Conservation (phyloP, 1,140 invertebrate genomes). For the Dendrolimus punctatus region DNA sequence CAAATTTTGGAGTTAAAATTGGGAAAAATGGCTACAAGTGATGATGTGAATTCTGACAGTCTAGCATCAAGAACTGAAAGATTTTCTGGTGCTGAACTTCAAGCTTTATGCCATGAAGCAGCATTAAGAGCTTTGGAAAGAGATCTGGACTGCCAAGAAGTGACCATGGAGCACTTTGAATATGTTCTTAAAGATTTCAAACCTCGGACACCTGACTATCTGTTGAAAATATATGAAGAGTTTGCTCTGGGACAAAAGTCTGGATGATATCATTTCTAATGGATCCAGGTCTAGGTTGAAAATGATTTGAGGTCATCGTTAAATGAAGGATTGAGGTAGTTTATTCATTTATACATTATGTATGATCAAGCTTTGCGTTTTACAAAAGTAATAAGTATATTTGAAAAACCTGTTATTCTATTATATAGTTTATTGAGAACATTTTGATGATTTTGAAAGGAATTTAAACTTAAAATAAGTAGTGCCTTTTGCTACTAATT, state of each 20-base stretch:
- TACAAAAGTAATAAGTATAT: no score
- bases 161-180: conserved; percentile 53
- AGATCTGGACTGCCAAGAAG: conserved; percentile 43
- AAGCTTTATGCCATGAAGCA: conserved; percentile 81
- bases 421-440: no score
- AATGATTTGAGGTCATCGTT: no score
- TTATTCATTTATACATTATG: no score
- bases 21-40: conserved; percentile 74
- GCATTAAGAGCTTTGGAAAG: conserved; percentile 76
- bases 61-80: conserved; percentile 76
- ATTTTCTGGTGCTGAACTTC: conserved; percentile 86
- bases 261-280: conserved; percentile 13
- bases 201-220: conserved; percentile 42
- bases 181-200: conserved; percentile 47
- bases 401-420: no score
- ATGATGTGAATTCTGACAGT: conserved; percentile 73
- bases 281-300: background rate
- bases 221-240: conserved; percentile 52
- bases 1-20: conserved; percentile 76
- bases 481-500: no score
- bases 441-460: no score
- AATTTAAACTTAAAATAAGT: no score
- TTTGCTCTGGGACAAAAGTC: conserved; percentile 46
- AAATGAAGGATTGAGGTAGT: no score
- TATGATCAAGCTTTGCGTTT: no score